phyloP scores from a whole-genome alignment of 2,113 vertebrate genomes.

The Festucalex cinctus region DNA sequence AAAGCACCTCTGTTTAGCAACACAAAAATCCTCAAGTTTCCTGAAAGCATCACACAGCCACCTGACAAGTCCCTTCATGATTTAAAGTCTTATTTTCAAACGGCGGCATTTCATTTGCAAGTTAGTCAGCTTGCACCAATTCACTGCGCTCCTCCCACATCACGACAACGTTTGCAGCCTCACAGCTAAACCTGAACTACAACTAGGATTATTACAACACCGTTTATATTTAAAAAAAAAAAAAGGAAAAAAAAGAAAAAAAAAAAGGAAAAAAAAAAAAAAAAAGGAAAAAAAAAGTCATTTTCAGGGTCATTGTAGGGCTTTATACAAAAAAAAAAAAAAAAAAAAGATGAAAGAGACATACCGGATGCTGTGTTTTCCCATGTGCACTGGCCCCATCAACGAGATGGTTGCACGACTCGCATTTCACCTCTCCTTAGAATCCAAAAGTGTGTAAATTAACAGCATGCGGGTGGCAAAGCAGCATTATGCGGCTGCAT shows the following conservation, averaged over 20 bases:
- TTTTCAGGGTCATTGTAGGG: neutral
- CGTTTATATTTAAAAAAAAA: neutral
- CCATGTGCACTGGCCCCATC: constrained; percentile 54
- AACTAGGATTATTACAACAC: too few species aligned
- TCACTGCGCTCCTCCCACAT: neutral
- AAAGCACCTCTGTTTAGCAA: neutral
- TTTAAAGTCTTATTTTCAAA: neutral
- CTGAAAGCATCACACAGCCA: neutral
- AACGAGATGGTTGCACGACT: constrained; percentile 59
- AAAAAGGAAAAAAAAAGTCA: neutral
- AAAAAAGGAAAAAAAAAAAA: neutral
- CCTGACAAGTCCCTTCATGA: neutral
- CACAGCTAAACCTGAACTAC: neutral
- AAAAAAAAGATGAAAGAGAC: constrained; percentile 11
- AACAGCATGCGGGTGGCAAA: constrained; percentile 12
- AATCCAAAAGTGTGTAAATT: constrained; percentile 29
- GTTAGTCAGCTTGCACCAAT: neutral
- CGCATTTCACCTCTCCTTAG: constrained; percentile 68
- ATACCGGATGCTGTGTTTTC: constrained; percentile 67
- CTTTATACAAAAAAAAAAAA: neutral
- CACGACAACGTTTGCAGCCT: neutral
- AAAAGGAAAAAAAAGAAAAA: neutral
- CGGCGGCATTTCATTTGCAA: neutral
- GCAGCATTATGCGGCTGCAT: neutral
- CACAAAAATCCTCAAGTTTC: neutral